Conservation (phyloP, 2,113 vertebrate genomes). For the Noturus placidus region DNA sequence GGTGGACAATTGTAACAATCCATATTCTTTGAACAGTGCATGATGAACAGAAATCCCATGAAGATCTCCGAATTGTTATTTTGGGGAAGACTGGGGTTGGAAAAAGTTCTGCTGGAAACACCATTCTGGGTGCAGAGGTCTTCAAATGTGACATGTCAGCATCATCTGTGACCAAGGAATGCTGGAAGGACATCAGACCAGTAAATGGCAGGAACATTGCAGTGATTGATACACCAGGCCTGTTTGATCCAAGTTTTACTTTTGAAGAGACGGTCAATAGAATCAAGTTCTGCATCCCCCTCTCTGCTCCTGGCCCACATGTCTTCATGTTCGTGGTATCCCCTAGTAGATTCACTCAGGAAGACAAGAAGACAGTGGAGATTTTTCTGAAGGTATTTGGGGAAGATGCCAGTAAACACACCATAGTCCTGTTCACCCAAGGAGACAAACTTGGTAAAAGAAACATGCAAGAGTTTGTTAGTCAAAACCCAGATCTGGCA, state of each 20-base stretch:
- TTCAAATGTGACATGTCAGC: constrained; percentile 25
- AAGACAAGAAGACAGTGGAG: constrained; percentile 44
- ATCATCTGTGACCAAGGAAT: constrained; percentile 19
- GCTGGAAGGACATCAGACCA: constrained; percentile 23
- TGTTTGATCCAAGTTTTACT: constrained; percentile 33
- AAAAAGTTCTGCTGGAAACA: constrained; percentile 51
- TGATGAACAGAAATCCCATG: neutral
- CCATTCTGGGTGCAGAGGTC: constrained; percentile 13
- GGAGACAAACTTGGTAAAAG: constrained; percentile 33
- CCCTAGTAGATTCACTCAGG: constrained; percentile 45
- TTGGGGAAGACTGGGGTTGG: constrained; percentile 49
- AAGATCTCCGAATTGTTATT: constrained; percentile 40
- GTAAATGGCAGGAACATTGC: constrained; percentile 16
- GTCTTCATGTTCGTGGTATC: constrained; percentile 48
- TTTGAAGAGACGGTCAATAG: constrained; percentile 19
- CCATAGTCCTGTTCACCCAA: constrained; percentile 48
- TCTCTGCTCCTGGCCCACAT: constrained; percentile 50
- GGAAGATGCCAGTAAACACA: constrained; percentile 21
- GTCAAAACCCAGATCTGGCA: neutral
- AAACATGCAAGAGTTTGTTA: constrained; percentile 38
- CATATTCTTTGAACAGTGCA: constrained; percentile 28
- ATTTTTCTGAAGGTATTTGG: constrained; percentile 48
- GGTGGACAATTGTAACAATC: neutral
- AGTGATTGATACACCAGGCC: constrained; percentile 54
- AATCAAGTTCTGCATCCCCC: constrained; percentile 38